Evolutionary conservation across 2,888 invertebrate genomes (phyloP), one percentile per base, ranked within the genome.

Genomic region (Dichetophora obliterata): DNA sequence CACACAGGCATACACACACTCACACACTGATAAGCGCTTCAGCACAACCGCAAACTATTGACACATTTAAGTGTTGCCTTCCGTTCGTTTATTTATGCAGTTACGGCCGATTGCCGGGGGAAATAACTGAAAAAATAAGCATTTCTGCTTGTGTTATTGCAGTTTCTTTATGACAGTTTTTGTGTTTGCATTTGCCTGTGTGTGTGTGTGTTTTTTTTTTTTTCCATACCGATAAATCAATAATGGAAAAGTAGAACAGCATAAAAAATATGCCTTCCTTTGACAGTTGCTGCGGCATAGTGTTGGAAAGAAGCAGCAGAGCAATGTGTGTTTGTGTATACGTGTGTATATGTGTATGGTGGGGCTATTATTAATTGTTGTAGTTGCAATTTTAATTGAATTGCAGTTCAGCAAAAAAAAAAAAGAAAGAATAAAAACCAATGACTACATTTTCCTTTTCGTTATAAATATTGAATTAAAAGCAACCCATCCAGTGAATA

Each of bases 1-100:
- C 34, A 37, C 4, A 19, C 5, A 19, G 6, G 37, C 34, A n/a
- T 3, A 31, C 5, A 65, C 8, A 16, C 50, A 11, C 27, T 16
- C 50, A 24, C 11, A 22, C 34, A 31, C 4, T 16, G 63, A 50
- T 50, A 61, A 73, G 50, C 24, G 48, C 27, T 31, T 73, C 73
- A 73, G 63, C 63, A 73, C 43, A 27, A 63, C 73, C 73, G 73
- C 73, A 73, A 68, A 63, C 73, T 73, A 73, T 73, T 73, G 73
- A 73, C 73, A 73, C 37, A 73, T 73, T 73, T 68, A 68, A 68
- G 68, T 68, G 68, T 50, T 24, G 50, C 48, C 68, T 68, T 68
- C 68, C 68, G 68, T 34, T 68, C 48, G 31, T 50, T 48, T 48
- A 50, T 48, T 24, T 19, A 48, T 68, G 50, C 5, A 68, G 68